Percentiles rank a stretch among this genome's conserved stretches.
Evolutionary conservation across 92 coral and sea anemone species (phyloP).

Genomic region (Virgularia gustaviana): DNA sequence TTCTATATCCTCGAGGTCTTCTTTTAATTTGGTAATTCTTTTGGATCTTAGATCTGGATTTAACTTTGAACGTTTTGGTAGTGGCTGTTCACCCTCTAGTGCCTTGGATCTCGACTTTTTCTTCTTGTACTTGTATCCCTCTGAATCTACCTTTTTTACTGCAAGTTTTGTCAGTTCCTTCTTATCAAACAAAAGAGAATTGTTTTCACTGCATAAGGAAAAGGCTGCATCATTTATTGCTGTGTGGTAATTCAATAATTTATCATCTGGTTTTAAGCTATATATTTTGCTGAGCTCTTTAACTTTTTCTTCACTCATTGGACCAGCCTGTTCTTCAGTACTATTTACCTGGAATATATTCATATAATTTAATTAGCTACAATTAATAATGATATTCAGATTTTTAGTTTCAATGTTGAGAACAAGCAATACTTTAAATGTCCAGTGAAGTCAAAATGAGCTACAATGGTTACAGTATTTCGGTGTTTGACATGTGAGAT

Average conservation of each 20-base stretch:
- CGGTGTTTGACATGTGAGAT: no score
- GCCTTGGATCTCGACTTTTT: constrained; percentile 29
- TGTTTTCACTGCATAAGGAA: not conserved
- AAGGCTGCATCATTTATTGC: constrained; percentile 23
- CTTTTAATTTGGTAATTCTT: constrained; percentile 22
- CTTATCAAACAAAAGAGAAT: constrained; percentile 22
- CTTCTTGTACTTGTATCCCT: constrained; percentile 28
- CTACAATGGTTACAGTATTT: no score
- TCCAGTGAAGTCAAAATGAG: no score
- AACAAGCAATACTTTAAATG: no score
- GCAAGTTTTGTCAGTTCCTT: constrained; percentile 32
- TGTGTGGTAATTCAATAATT: constrained; percentile 22
- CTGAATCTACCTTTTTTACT: constrained; percentile 14
- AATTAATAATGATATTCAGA: no score
- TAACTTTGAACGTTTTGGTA: constrained; percentile 25
- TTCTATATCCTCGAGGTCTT: constrained; percentile 32
- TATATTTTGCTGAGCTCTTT: constrained; percentile 15
- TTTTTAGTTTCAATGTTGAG: no score
- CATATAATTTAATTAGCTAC: no score
- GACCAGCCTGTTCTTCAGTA: not conserved
- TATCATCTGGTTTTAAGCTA: constrained; percentile 33
- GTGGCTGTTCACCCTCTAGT: constrained; percentile 21
- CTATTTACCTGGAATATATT: no score
- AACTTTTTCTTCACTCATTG: not conserved
- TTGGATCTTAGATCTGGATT: constrained; percentile 18